Evolutionary conservation across 2,888 invertebrate genomes (phyloP).

Genomic region (Tetramorium bicarinatum): DNA sequence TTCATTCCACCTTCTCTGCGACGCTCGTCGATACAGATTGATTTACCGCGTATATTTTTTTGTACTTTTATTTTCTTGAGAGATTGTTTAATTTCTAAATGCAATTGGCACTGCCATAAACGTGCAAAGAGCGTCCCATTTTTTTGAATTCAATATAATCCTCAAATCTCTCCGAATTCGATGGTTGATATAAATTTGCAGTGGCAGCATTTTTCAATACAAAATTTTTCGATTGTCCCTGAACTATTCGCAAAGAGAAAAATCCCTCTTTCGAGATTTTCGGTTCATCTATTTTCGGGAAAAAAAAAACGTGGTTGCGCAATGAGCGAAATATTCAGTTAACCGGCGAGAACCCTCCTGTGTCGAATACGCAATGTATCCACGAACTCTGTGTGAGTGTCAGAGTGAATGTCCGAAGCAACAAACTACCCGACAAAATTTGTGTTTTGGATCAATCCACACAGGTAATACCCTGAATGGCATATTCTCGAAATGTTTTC

Average conservation of each 20-base stretch:
- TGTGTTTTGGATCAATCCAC: slow-evolving; percentile 85
- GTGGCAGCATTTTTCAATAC: background rate
- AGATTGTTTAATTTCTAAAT: background rate
- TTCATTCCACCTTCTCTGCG: background rate
- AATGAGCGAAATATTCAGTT: slow-evolving; percentile 22
- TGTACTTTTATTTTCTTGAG: background rate
- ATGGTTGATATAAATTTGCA: background rate
- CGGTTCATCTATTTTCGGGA: background rate
- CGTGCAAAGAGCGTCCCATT: background rate
- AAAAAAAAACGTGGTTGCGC: background rate
- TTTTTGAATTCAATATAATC: background rate
- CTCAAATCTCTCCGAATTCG: background rate
- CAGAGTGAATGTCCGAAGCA: slow-evolving; percentile 76
- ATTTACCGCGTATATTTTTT: background rate
- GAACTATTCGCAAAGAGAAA: background rate
- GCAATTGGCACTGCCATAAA: background rate
- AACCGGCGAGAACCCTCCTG: slow-evolving; percentile 18
- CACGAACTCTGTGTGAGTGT: slow-evolving; percentile 70
- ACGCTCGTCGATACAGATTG: background rate
- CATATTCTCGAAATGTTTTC: slow-evolving; percentile 86
- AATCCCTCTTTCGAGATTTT: background rate
- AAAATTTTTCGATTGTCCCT: slow-evolving; percentile 15
- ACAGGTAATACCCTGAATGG: slow-evolving; percentile 93
- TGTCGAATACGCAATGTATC: slow-evolving; percentile 72
- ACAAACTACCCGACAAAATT: slow-evolving; percentile 81